Evolutionary conservation across 2,113 vertebrate species (phyloP).

Genomic region (Oncorhynchus tshawytscha): DNA sequence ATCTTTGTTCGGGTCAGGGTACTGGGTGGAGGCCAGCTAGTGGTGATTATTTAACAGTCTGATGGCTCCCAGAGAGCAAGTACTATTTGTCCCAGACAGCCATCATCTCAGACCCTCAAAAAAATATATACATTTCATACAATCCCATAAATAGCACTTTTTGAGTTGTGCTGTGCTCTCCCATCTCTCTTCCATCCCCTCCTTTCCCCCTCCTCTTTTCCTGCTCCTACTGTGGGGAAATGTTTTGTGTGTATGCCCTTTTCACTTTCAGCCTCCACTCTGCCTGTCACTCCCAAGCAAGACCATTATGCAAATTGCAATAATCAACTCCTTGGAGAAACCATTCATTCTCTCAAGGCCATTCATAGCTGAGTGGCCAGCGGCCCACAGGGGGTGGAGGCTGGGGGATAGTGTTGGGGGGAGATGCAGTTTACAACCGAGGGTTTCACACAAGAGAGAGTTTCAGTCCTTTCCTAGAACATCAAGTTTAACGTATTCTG

Average conservation of each 20-base stretch:
- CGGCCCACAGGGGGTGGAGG: background rate
- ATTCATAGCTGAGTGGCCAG: slow-evolving; percentile 14
- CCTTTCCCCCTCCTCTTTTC: no score
- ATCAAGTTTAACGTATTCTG: slow-evolving; percentile 17
- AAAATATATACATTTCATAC: background rate
- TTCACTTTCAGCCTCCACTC: slow-evolving; percentile 6
- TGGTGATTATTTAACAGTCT: no score
- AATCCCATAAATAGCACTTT: background rate
- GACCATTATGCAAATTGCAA: slow-evolving; percentile 52
- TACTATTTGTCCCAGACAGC: background rate
- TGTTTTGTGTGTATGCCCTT: slow-evolving; percentile 1
- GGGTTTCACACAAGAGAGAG: background rate
- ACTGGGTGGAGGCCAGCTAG: no score
- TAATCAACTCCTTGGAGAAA: slow-evolving; percentile 34
- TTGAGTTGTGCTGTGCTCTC: background rate
- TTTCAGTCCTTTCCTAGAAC: slow-evolving; percentile 6
- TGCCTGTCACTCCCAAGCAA: slow-evolving; percentile 9
- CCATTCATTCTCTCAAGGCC: slow-evolving; percentile 17
- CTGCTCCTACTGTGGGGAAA: background rate
- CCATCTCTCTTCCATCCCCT: background rate
- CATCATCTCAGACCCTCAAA: background rate
- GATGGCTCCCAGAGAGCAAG: background rate
- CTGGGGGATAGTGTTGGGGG: background rate
- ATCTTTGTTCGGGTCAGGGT: no score
- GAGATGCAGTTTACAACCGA: background rate